A percentile compares a stretch with the other conserved stretches of the same genome.
Evolutionary conservation across 2,888 invertebrate genomes (phyloP).

Genomic region (Drosophila prostipennis): DNA sequence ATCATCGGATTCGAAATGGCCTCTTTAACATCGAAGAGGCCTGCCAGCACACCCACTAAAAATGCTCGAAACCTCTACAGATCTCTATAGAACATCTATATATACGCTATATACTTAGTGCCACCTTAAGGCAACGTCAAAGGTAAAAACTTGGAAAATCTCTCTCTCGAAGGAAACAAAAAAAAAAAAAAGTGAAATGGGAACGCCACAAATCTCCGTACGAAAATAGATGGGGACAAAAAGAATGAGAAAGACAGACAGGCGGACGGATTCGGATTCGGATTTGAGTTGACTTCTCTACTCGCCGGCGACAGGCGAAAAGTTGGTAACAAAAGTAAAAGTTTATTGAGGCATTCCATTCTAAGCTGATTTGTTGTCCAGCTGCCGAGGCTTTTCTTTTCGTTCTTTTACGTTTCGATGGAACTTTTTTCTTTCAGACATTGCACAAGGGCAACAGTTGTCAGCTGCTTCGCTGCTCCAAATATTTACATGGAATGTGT

Average conservation of each 20-base stretch:
- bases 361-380: constrained; percentile 67
- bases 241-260: constrained; percentile 17
- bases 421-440: constrained; percentile 7
- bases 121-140: constrained; percentile 71
- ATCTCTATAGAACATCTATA: constrained; percentile 25
- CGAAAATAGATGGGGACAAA: constrained; percentile 62
- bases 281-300: constrained; percentile 56
- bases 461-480: constrained; percentile 39
- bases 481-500: constrained; percentile 70
- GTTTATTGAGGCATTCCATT: constrained; percentile 64
- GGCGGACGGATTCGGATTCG: constrained; percentile 12
- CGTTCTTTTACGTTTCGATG: background rate
- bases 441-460: constrained; percentile 63
- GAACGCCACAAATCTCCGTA: constrained; percentile 71
- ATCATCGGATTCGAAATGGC: constrained; percentile 12
- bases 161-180: background rate
- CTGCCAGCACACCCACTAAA: constrained; percentile 37
- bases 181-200: constrained; percentile 56
- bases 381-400: constrained; percentile 30
- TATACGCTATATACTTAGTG: constrained; percentile 56
- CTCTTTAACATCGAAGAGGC: background rate
- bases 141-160: constrained; percentile 62
- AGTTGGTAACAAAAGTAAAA: constrained; percentile 59
- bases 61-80: constrained; percentile 8
- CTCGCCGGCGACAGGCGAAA: constrained; percentile 33